phyloP scores from a whole-genome alignment of 1,140 invertebrate genomes.

The Batillaria attramentaria region DNA sequence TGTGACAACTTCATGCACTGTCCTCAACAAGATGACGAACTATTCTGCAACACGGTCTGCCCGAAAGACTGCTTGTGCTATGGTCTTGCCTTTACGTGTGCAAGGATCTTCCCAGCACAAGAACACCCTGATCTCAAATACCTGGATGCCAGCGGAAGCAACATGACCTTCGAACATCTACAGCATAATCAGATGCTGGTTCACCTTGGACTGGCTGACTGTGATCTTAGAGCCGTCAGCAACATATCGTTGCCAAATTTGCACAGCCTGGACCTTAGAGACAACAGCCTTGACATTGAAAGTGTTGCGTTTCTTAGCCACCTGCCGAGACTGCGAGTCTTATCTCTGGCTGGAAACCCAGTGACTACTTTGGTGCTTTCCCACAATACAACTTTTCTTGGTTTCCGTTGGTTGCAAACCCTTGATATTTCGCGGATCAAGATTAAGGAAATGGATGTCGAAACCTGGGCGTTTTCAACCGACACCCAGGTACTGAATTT shows the following conservation, averaged over 20 bases:
- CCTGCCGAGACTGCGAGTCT: background rate
- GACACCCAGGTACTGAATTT: conserved; percentile 20
- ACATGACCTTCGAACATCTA: background rate
- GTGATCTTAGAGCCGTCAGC: background rate
- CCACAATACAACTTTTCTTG: background rate
- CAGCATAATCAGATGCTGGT: conserved; percentile 2
- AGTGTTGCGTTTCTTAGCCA: background rate
- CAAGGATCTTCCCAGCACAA: background rate
- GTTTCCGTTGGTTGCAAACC: background rate
- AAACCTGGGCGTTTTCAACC: background rate
- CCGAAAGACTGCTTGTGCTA: conserved; percentile 24
- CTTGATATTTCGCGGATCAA: background rate
- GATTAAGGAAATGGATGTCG: background rate
- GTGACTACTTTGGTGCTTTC: background rate
- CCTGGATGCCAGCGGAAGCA: background rate
- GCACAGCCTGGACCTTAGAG: conserved; percentile 19
- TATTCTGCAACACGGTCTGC: conserved; percentile 27
- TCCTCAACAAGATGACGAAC: conserved; percentile 35
- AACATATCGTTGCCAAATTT: conserved; percentile 3
- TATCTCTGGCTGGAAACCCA: conserved; percentile 25
- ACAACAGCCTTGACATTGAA: conserved; percentile 1
- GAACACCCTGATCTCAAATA: background rate
- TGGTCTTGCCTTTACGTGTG: conserved; percentile 23
- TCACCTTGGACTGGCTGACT: conserved; percentile 20
- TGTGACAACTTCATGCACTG: conserved; percentile 31